These are phyloP conservation scores for Nomada fabriciana DNA, from an alignment of 2,888 invertebrate genomes.

Conservation along the genomic window DNA sequence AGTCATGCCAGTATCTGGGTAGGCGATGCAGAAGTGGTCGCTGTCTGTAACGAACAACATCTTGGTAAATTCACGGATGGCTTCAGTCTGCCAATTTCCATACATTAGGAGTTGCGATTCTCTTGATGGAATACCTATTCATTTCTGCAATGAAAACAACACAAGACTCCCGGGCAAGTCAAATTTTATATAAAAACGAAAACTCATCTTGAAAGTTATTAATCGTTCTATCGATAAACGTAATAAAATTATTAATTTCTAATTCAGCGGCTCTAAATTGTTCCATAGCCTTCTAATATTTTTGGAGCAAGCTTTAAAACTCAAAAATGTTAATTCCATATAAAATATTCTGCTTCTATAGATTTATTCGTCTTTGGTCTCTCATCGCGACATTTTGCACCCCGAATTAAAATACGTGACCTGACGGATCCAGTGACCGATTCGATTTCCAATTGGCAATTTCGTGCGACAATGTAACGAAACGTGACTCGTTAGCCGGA, in stretches of 20 bases:
- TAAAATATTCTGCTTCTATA: background rate
- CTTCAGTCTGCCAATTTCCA: conserved; percentile 40
- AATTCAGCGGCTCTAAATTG: too few species aligned
- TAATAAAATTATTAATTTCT: too few species aligned
- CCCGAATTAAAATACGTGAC: background rate
- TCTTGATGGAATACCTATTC: background rate
- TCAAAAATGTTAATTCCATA: background rate
- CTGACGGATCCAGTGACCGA: background rate
- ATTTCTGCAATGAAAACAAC: background rate
- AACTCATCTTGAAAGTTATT: too few species aligned
- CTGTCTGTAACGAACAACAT: conserved; percentile 32
- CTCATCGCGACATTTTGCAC: background rate
- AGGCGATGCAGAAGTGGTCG: conserved; percentile 27
- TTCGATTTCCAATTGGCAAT: conserved; percentile 40
- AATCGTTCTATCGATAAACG: too few species aligned
- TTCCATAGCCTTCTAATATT: too few species aligned
- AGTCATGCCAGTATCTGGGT: conserved; percentile 41
- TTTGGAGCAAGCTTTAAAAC: background rate
- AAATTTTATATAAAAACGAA: too few species aligned
- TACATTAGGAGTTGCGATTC: conserved; percentile 12
- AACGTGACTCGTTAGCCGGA: conserved; percentile 53
- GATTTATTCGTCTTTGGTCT: background rate
- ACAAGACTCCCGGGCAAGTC: too few species aligned
- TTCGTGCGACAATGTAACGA: conserved; percentile 17
- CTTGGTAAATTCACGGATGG: conserved; percentile 36